Base-by-base conservation (phyloP, 2,113 vertebrate genomes). In the Recurvirostra avosetta region DNA sequence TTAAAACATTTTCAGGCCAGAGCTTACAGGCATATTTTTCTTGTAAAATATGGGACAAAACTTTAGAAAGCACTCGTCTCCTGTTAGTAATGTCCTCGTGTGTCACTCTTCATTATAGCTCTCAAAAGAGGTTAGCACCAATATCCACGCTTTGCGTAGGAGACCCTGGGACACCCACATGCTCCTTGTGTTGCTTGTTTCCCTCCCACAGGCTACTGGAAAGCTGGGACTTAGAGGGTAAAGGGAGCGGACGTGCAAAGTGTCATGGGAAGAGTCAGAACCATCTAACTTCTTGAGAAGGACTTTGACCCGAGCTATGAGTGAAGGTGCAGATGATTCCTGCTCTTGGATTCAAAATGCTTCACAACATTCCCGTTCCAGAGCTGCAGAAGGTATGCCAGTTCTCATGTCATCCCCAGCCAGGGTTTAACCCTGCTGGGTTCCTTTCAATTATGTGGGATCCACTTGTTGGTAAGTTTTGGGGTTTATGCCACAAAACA, bases 361-460 rank as follows among this genome's bases (percentile, higher is more conserved):
- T 59, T 29, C 12, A 19, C 25, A 27, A 4, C 9, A 7, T 53
- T 82, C 49, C 40, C 12, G 5, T 23, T 29, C n/a, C 58, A 36
- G 66, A 79, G 62, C 66, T 86, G 67, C 23, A 30, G 40, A n/a
- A n/a, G 34, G 3, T 49, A 5, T 12, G 8, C 4, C 17, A 2
- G 0, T 32, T 68, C 32, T 47, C 6, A 3, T 6, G 18, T 4
- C 7, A 66, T 8, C n/a, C 21, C 16, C 12, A 41, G 36, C 12
- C 49, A 25, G 0, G 10, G 30, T 72, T 65, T 61, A 27, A 58
- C 45, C 17, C 41, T 78, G 34, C 11, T 65, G 36, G 45, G 38
- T 5, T 47, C 25, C 25, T 86, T 55, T 58, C 45, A 78, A 11
- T 70, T 59, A 16, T 5, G 2, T 25, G 11, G 15, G 47, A 58